Conservation (phyloP, 2,113 vertebrate species). For the Haemorhous mexicanus region DNA sequence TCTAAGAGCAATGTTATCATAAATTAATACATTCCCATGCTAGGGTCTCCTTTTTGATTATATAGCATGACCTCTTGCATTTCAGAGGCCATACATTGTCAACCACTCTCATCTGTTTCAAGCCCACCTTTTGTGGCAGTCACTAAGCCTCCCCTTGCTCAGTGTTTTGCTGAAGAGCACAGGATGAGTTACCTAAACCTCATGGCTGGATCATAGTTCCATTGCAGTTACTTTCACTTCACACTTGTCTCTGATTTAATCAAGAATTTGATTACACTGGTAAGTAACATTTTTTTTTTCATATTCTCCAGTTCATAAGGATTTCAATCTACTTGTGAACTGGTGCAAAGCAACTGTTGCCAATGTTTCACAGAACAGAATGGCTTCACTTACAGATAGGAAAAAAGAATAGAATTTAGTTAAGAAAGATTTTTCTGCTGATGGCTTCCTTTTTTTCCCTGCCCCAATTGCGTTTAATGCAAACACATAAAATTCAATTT, state of each 20-base stretch:
- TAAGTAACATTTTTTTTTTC: neutral
- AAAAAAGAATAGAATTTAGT: neutral
- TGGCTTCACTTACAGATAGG: neutral
- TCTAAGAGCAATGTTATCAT: neutral
- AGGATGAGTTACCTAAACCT: neutral
- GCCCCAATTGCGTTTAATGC: neutral
- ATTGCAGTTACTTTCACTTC: neutral
- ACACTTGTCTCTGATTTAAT: neutral
- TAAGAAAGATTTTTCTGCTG: neutral
- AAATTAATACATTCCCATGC: neutral
- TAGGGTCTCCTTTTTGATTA: neutral
- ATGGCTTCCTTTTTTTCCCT: neutral
- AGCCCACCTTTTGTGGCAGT: neutral
- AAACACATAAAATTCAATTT: neutral
- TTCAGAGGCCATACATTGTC: neutral
- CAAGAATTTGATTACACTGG: neutral
- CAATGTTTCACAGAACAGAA: neutral
- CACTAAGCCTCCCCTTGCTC: neutral
- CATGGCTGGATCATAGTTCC: rapidly evolving
- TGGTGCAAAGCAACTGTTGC: neutral
- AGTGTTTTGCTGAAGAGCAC: neutral
- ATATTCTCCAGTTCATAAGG: neutral
- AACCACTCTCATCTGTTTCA: neutral
- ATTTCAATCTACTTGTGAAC: neutral
- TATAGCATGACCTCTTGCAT: neutral